phyloP scores from a whole-genome alignment of 1,140 invertebrate genomes.

The Sinonovacula constricta region DNA sequence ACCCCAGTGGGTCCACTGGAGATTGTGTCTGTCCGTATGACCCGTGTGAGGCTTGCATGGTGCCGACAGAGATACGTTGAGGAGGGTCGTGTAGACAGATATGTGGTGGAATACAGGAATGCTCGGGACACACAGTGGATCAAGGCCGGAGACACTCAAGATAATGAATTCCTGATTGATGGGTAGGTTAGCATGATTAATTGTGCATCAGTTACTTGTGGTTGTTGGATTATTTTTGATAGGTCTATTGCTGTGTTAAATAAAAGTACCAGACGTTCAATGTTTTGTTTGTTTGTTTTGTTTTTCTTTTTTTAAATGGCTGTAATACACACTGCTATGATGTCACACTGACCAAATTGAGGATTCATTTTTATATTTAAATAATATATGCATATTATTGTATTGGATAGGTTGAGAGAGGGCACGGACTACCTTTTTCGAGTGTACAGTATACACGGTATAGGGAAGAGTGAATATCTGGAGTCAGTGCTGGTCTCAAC shows the following conservation, averaged over 20 bases:
- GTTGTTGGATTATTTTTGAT: too few relatives aligned
- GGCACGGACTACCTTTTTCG: slow-evolving; percentile 38
- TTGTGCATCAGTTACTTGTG: too few relatives aligned
- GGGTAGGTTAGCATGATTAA: slow-evolving; percentile 37
- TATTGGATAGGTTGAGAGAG: too few relatives aligned
- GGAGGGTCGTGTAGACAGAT: slow-evolving; percentile 31
- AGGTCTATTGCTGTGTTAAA: too few relatives aligned
- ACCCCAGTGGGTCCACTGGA: slow-evolving; percentile 45
- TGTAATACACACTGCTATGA: too few relatives aligned
- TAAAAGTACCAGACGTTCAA: too few relatives aligned
- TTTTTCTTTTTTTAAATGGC: too few relatives aligned
- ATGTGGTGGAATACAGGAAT: slow-evolving; percentile 43
- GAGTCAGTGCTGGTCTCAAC: slow-evolving; percentile 43
- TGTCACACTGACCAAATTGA: too few relatives aligned
- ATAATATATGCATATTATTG: too few relatives aligned
- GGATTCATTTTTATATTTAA: too few relatives aligned
- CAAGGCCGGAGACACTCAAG: slow-evolving; percentile 22
- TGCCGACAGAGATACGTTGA: slow-evolving; percentile 6
- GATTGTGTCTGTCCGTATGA: slow-evolving; percentile 8
- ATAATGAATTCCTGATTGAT: slow-evolving; percentile 36
- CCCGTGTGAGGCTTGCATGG: slow-evolving; percentile 21
- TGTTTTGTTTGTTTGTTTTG: too few relatives aligned
- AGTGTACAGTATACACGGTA: slow-evolving; percentile 14
- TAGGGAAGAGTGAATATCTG: slow-evolving; percentile 31
- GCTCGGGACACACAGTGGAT: slow-evolving; percentile 40